A percentile compares a stretch with the other conserved stretches of the same genome.
phyloP scores from a whole-genome alignment of 2,888 invertebrate genomes.

The Microplitis deprimator region DNA sequence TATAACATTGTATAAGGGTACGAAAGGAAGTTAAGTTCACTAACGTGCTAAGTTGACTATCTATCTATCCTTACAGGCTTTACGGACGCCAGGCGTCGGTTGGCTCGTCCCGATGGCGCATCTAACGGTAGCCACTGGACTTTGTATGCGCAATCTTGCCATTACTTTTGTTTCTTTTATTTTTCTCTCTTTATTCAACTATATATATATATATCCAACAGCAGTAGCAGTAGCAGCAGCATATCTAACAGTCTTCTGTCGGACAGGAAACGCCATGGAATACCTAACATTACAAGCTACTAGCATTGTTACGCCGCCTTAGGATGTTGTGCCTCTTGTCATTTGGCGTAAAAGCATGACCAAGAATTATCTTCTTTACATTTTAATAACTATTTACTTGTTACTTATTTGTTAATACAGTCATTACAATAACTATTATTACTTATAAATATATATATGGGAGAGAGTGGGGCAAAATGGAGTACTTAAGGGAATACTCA shows the following conservation, averaged over 20 bases:
- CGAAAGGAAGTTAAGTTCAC: conserved; percentile 51
- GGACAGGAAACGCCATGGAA: conserved; percentile 64
- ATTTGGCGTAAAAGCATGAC: conserved; percentile 32
- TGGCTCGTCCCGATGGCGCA: conserved; percentile 33
- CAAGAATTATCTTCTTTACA: conserved; percentile 4
- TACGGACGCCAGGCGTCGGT: conserved; percentile 38
- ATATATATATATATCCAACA: conserved; percentile 21
- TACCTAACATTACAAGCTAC: conserved; percentile 62
- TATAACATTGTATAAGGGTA: conserved; percentile 40
- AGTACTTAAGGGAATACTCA: too few relatives aligned
- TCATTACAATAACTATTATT: not conserved
- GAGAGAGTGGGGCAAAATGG: too few relatives aligned
- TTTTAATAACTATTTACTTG: not conserved
- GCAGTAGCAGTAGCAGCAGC: not conserved
- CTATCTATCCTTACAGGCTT: conserved; percentile 38
- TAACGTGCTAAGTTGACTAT: conserved; percentile 45
- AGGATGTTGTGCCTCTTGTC: conserved; percentile 54
- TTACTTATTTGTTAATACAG: not conserved
- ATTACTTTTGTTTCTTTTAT: not conserved
- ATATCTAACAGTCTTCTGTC: conserved; percentile 24
- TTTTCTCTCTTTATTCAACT: not conserved
- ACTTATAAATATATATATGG: not conserved
- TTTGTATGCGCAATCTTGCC: conserved; percentile 66
- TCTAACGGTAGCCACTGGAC: conserved; percentile 59
- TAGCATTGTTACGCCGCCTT: conserved; percentile 57